Evolutionary conservation across 2,113 vertebrate genomes (phyloP).

Genomic region (Malurus cyaneus): DNA sequence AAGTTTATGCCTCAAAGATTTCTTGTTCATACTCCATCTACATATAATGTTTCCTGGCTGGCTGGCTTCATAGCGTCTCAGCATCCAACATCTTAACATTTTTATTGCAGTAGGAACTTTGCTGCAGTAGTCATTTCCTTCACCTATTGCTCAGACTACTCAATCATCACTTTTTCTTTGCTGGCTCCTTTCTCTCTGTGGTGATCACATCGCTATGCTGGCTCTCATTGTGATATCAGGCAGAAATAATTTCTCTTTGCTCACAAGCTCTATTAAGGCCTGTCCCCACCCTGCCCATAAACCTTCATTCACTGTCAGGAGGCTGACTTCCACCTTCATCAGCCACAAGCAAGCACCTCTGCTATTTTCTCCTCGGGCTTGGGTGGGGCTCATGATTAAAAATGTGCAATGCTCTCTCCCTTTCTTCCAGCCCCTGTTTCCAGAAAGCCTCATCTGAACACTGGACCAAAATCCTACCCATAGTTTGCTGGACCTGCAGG

Average conservation of each 20-base stretch:
- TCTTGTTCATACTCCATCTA: not conserved
- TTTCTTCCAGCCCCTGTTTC: not conserved
- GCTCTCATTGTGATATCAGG: not conserved
- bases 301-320: not conserved
- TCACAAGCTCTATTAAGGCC: not conserved
- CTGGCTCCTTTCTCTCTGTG: not conserved
- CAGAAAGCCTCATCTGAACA: not conserved
- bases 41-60: not conserved
- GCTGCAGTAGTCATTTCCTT: slow-evolving; percentile 10
- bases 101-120: slow-evolving; percentile 26
- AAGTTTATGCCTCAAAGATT: not conserved
- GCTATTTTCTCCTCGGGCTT: slow-evolving; percentile 41
- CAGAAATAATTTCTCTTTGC: slow-evolving; percentile 25
- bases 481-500: not conserved
- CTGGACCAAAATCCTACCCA: not conserved
- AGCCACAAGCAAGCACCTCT: slow-evolving; percentile 12
- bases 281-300: slow-evolving; percentile 38
- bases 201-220: not conserved
- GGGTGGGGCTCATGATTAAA: slow-evolving; percentile 42
- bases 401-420: not conserved
- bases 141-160: not conserved
- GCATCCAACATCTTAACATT: not conserved
- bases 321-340: slow-evolving; percentile 14
- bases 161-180: not conserved
- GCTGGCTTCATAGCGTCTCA: not conserved